These are phyloP conservation scores for Drosophila lini DNA, from an alignment of 1,140 invertebrate species.

Conservation along the genomic window DNA sequence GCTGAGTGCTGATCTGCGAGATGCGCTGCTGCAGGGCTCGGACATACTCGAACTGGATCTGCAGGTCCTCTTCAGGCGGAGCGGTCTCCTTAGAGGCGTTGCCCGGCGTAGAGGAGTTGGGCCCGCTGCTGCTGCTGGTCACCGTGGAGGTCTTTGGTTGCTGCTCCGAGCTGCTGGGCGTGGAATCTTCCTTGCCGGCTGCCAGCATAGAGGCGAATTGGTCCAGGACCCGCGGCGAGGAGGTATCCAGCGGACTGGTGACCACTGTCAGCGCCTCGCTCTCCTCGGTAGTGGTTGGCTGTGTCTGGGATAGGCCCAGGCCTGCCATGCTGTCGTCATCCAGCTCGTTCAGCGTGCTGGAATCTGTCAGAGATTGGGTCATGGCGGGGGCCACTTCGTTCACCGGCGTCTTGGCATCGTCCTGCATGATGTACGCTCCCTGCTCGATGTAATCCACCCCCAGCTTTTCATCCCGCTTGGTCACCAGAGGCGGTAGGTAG, in stretches of 20 bases:
- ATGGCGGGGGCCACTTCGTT: conserved; percentile 70
- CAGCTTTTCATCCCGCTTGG: conserved; percentile 72
- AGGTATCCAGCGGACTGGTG: conserved; percentile 85
- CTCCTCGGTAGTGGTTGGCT: conserved; percentile 86
- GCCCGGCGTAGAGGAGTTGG: conserved; percentile 46
- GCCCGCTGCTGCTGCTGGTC: conserved; percentile 49
- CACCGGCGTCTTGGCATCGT: conserved; percentile 80
- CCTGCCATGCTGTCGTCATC: conserved; percentile 87
- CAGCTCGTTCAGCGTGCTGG: conserved; percentile 84
- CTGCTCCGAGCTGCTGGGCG: conserved; percentile 78
- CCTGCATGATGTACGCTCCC: conserved; percentile 83
- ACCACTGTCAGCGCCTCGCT: conserved; percentile 86
- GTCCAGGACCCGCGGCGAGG: conserved; percentile 64
- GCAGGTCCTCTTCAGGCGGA: conserved; percentile 56
- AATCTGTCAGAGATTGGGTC: conserved; percentile 80
- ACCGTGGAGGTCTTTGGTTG: conserved; percentile 73
- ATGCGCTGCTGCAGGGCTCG: conserved; percentile 89
- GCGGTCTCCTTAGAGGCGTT: conserved; percentile 46
- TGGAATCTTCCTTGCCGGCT: conserved; percentile 63
- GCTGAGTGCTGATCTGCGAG: conserved; percentile 89
- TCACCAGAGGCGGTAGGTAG: conserved; percentile 40
- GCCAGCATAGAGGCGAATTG: conserved; percentile 64
- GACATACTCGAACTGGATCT: conserved; percentile 86
- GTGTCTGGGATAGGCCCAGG: conserved; percentile 63
- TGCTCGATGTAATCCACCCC: conserved; percentile 86